phyloP scores from a whole-genome alignment of 1,140 invertebrate genomes.

The Ips typographus region DNA sequence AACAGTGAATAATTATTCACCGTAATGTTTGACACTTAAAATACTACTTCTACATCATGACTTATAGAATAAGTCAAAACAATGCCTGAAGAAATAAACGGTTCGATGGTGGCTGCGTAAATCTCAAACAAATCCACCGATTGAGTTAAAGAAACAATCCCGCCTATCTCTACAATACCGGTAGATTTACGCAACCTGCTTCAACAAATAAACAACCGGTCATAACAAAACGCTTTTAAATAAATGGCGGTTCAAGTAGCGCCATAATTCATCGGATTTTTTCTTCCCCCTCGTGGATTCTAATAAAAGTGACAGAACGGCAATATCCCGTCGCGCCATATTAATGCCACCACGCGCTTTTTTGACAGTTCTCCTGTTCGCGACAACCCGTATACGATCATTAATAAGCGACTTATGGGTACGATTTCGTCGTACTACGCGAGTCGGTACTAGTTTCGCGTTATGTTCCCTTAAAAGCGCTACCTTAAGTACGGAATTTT shows the following conservation, averaged over 20 bases:
- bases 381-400: conserved; percentile 14
- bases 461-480: not conserved
- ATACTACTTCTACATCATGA: too few species aligned
- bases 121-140: too few species aligned
- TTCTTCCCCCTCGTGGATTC: conserved; percentile 11
- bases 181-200: not conserved
- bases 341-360: conserved; percentile 19
- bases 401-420: conserved; percentile 13
- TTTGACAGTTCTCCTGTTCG: conserved; percentile 20
- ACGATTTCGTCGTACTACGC: conserved; percentile 10
- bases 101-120: too few species aligned
- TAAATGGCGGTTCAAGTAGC: conserved; percentile 29
- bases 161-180: too few species aligned
- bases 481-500: too few species aligned
- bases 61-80: too few species aligned
- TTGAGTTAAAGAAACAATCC: too few species aligned
- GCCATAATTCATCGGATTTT: conserved; percentile 22
- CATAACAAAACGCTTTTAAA: conserved; percentile 17
- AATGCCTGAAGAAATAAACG: too few species aligned
- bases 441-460: not conserved
- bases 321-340: conserved; percentile 12
- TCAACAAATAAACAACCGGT: conserved; percentile 9
- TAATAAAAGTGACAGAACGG: conserved; percentile 22
- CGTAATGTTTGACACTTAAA: too few species aligned
- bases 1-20: too few species aligned